These are phyloP conservation scores for Decapterus maruadsi DNA, from an alignment of 2,797 vertebrate genomes.

Conservation along the genomic window DNA sequence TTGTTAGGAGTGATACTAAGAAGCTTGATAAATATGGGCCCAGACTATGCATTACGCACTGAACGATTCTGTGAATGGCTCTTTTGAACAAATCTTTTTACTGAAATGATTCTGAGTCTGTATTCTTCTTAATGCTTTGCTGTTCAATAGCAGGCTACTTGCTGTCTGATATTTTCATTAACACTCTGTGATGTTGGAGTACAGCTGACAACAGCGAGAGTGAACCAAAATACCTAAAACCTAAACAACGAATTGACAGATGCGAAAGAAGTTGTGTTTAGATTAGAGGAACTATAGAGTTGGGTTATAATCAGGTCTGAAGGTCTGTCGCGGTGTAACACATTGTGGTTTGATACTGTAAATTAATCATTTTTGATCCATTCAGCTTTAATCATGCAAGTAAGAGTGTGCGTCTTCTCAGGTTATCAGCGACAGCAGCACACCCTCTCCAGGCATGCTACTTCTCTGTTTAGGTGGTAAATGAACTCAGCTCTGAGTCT, in stretches of 20 bases:
- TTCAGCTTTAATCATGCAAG: not conserved
- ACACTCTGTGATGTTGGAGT: too few relatives aligned
- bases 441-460: not conserved
- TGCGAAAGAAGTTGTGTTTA: not conserved
- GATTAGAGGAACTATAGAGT: not conserved
- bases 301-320: not conserved
- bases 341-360: not conserved
- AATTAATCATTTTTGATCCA: not conserved
- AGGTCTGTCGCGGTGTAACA: not conserved
- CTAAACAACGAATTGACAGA: constrained; percentile 2
- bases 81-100: too few relatives aligned
- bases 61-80: too few relatives aligned
- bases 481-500: constrained; percentile 24
- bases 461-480: constrained; percentile 6
- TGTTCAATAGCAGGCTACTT: not conserved
- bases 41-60: too few relatives aligned
- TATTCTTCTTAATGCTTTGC: not conserved
- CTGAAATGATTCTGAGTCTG: too few relatives aligned
- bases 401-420: not conserved
- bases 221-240: not conserved
- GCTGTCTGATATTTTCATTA: too few relatives aligned
- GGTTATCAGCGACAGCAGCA: not conserved
- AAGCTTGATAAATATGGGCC: too few relatives aligned
- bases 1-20: too few relatives aligned
- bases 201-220: not conserved